phyloP scores from a whole-genome alignment of 2,113 vertebrate species.

The Lathamus discolor region DNA sequence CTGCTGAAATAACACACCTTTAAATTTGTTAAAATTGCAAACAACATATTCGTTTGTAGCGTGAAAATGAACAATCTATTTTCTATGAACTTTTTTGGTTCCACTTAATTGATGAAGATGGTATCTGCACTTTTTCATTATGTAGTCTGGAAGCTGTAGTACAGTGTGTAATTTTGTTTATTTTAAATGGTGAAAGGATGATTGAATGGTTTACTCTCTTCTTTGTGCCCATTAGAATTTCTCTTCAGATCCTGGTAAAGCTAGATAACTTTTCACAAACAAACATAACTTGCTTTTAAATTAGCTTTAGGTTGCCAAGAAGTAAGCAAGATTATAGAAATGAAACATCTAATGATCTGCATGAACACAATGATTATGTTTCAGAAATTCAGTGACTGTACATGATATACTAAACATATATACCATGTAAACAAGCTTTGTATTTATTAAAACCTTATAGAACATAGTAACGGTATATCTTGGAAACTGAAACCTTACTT shows the following conservation, averaged over 20 bases:
- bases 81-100: conserved; percentile 83
- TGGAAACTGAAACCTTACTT: conserved; percentile 54
- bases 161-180: conserved; percentile 70
- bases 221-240: conserved; percentile 71
- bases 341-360: conserved; percentile 72
- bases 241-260: conserved; percentile 66
- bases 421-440: conserved; percentile 69
- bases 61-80: conserved; percentile 83
- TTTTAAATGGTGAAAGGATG: conserved; percentile 71
- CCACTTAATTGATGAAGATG: conserved; percentile 71
- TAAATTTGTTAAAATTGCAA: conserved; percentile 81
- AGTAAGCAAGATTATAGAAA: conserved; percentile 58
- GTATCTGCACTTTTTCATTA: conserved; percentile 77
- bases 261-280: conserved; percentile 47
- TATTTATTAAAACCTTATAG: conserved; percentile 75
- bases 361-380: conserved; percentile 73
- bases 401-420: conserved; percentile 74
- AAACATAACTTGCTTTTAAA: conserved; percentile 69
- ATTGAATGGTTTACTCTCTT: conserved; percentile 73
- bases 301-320: conserved; percentile 73
- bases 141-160: conserved; percentile 71
- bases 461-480: conserved; percentile 67
- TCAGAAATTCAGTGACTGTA: conserved; percentile 71
- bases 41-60: conserved; percentile 77
- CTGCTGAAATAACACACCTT: conserved; percentile 89